Conservation (phyloP, 1,140 invertebrate genomes). For the Lasaia peninsularis region DNA sequence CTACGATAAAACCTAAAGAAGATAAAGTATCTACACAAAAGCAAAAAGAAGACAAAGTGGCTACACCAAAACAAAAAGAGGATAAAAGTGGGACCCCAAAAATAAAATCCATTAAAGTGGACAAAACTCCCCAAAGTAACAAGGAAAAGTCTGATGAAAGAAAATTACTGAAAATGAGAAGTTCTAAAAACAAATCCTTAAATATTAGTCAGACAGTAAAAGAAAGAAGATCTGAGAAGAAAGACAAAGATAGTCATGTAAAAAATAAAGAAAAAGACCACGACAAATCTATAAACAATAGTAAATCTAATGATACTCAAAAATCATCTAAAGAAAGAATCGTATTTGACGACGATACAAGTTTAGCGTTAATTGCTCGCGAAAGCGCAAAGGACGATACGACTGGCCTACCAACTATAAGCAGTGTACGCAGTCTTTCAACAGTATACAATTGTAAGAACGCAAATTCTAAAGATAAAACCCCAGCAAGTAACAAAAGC, state of each 20-base stretch:
- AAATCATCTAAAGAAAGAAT: constrained; percentile 36
- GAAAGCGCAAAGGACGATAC: constrained; percentile 24
- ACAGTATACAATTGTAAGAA: constrained; percentile 25
- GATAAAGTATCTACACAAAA: neutral
- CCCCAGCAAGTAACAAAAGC: constrained; percentile 25
- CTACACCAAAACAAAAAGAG: neutral
- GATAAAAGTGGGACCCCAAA: neutral
- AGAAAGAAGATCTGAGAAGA: constrained; percentile 24
- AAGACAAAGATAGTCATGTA: constrained; percentile 14
- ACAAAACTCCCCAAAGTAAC: constrained; percentile 30
- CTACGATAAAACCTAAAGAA: neutral
- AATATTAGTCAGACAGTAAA: constrained; percentile 27
- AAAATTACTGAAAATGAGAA: constrained; percentile 38
- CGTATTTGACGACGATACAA: constrained; percentile 48
- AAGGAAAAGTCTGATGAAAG: constrained; percentile 36
- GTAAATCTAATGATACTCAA: constrained; percentile 27
- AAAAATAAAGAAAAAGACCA: constrained; percentile 26
- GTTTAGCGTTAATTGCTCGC: constrained; percentile 41
- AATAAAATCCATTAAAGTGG: constrained; percentile 24
- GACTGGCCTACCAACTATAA: constrained; percentile 52
- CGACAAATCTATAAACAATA: constrained; percentile 22
- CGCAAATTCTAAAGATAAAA: constrained; percentile 18
- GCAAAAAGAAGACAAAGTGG: neutral
- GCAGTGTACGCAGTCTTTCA: constrained; percentile 48
- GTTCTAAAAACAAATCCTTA: constrained; percentile 43